These are phyloP conservation scores for Drosophila mercatorum DNA, from an alignment of 2,888 invertebrate species.

Conservation along the genomic window DNA sequence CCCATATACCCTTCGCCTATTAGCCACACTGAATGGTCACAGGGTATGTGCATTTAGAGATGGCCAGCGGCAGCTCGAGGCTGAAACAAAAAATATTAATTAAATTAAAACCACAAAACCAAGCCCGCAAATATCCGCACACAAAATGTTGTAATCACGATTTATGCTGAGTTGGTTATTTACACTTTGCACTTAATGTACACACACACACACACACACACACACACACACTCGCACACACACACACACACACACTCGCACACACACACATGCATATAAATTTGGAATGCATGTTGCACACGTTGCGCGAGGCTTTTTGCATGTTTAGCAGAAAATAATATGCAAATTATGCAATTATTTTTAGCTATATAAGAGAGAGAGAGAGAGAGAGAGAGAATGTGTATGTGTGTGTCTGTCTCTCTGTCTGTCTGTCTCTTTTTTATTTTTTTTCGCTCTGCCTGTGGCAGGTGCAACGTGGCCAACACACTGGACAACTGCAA, in stretches of 20 bases:
- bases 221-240: conserved; percentile 8
- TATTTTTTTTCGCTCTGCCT: conserved; percentile 16
- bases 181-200: conserved; percentile 72
- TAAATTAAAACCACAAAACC: conserved; percentile 83
- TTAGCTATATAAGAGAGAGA: conserved; percentile 50
- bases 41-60: neutral
- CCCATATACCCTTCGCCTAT: neutral
- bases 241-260: conserved; percentile 3
- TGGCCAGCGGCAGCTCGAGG: neutral
- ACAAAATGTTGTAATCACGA: conserved; percentile 83
- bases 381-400: neutral
- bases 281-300: conserved; percentile 75
- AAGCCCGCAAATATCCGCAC: conserved; percentile 82
- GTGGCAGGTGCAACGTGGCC: conserved; percentile 66
- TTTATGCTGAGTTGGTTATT: conserved; percentile 79
- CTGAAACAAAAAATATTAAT: conserved; percentile 76
- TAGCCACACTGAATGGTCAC: neutral
- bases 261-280: conserved; percentile 21
- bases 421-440: neutral
- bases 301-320: conserved; percentile 75
- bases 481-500: conserved; percentile 57
- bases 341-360: conserved; percentile 83
- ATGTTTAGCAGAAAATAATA: conserved; percentile 79
- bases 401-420: neutral
- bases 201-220: conserved; percentile 38